phyloP scores from a whole-genome alignment of 2,888 invertebrate genomes.

The Magallana nippona region DNA sequence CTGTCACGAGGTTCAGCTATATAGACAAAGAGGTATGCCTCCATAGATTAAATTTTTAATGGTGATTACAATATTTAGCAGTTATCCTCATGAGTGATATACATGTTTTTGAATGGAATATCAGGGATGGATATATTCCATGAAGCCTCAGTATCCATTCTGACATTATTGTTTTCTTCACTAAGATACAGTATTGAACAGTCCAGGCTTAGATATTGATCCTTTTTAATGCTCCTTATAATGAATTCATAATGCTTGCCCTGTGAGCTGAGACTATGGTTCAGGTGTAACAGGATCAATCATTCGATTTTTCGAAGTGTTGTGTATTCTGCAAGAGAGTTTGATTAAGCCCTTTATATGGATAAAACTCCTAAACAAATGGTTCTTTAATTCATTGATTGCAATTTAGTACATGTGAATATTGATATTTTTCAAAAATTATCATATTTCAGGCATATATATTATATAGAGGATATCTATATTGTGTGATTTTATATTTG shows the following conservation, averaged over 20 bases:
- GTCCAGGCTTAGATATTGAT: neutral
- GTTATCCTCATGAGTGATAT: no score
- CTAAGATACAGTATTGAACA: slow-evolving; percentile 19
- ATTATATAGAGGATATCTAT: no score
- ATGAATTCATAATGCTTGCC: slow-evolving; percentile 7
- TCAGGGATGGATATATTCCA: no score
- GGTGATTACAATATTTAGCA: no score
- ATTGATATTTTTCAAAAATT: no score
- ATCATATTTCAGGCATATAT: no score
- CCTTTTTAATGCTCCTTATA: neutral
- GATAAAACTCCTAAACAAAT: neutral
- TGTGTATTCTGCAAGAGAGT: neutral
- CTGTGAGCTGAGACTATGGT: neutral
- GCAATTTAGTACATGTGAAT: neutral
- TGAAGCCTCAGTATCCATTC: no score
- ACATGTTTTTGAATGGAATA: no score
- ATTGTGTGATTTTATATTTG: no score
- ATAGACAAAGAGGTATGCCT: no score
- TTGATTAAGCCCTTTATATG: neutral
- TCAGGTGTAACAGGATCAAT: neutral
- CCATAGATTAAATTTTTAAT: no score
- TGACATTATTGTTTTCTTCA: neutral
- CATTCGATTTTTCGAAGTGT: slow-evolving; percentile 14
- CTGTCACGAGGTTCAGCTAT: no score
- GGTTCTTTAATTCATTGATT: neutral